phyloP scores from a whole-genome alignment of 2,113 vertebrate genomes.

The Scophthalmus maximus region DNA sequence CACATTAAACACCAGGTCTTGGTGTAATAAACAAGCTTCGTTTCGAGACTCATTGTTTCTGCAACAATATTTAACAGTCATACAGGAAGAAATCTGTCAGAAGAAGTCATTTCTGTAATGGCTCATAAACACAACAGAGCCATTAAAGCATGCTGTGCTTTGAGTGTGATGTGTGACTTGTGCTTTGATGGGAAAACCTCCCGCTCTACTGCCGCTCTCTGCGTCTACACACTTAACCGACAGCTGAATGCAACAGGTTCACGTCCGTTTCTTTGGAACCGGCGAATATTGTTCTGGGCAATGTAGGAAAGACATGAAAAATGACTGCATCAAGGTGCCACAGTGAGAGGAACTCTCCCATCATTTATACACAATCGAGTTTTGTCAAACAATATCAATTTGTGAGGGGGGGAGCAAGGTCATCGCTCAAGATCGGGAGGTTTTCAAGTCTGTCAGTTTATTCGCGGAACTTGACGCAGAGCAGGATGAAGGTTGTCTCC shows the following conservation, averaged over 20 bases:
- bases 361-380: constrained; percentile 2
- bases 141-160: constrained; percentile 38
- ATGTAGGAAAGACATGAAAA: constrained; percentile 7
- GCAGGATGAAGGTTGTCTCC: constrained; percentile 17
- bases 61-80: not conserved
- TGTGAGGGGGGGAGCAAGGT: constrained; percentile 33
- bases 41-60: not conserved
- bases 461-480: constrained; percentile 38
- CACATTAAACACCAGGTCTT: not conserved
- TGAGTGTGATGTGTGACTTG: constrained; percentile 21
- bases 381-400: constrained; percentile 40
- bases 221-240: not conserved
- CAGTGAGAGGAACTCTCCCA: constrained; percentile 7
- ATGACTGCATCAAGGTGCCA: constrained; percentile 2
- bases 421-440: constrained; percentile 26
- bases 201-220: constrained; percentile 2
- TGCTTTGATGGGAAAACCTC: constrained; percentile 25
- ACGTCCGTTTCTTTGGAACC: not conserved
- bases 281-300: not conserved
- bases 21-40: not conserved
- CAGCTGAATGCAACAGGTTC: constrained; percentile 18
- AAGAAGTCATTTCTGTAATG: too few relatives aligned
- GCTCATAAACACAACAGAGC: constrained; percentile 10
- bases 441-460: constrained; percentile 42
- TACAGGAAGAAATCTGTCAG: not conserved